These are phyloP conservation scores for Siniperca scherzeri DNA, from an alignment of 2,797 vertebrate species.

Conservation along the genomic window DNA sequence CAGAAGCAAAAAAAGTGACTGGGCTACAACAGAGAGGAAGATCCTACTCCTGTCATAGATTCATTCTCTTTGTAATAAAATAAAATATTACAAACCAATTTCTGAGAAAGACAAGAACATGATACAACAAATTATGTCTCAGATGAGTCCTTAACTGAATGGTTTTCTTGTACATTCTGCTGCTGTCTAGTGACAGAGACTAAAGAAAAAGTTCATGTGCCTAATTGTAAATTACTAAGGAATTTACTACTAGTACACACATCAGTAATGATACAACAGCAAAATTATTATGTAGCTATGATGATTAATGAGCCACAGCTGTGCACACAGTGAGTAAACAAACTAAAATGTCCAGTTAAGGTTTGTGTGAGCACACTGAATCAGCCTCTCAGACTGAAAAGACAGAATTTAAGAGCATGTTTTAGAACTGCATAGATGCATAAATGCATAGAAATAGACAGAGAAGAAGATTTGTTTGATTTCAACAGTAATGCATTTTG, in stretches of 20 bases:
- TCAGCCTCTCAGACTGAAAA: background rate
- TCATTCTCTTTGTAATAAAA: too few relatives aligned
- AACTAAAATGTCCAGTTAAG: background rate
- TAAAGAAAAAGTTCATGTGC: background rate
- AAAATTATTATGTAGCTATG: background rate
- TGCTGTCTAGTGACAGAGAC: background rate
- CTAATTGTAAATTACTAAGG: background rate
- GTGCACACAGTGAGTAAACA: constrained; percentile 14
- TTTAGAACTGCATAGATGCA: too few relatives aligned
- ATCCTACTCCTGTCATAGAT: too few relatives aligned
- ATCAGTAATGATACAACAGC: constrained; percentile 13
- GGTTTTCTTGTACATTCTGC: background rate
- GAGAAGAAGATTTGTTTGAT: constrained; percentile 24
- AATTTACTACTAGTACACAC: constrained; percentile 1
- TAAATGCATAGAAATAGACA: constrained; percentile 30
- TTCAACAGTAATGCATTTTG: constrained; percentile 49
- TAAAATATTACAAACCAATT: too few relatives aligned
- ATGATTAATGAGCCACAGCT: constrained; percentile 22
- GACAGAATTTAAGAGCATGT: background rate
- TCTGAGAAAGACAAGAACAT: too few relatives aligned
- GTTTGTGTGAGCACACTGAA: background rate
- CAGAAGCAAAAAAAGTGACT: too few relatives aligned
- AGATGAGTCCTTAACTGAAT: background rate
- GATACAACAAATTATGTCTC: background rate
- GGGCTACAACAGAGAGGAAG: too few relatives aligned